phyloP scores from a whole-genome alignment of 2,888 invertebrate species.

The Lasioglossum calceatum region DNA sequence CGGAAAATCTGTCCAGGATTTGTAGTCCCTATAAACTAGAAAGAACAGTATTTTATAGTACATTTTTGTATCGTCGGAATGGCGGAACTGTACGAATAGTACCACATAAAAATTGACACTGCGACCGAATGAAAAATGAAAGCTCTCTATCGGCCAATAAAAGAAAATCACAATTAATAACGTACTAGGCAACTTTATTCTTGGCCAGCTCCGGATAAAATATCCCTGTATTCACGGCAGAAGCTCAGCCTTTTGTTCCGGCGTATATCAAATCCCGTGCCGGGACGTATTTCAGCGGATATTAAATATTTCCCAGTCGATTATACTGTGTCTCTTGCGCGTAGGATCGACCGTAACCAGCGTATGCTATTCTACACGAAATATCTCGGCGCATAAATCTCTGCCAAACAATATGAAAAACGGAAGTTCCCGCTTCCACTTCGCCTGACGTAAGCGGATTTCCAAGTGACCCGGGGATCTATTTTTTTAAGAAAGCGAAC shows the following conservation, averaged over 20 bases:
- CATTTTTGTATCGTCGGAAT: background rate
- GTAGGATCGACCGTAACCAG: slow-evolving; percentile 20
- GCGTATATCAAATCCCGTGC: slow-evolving; percentile 6
- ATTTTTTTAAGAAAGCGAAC: background rate
- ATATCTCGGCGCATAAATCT: slow-evolving; percentile 23
- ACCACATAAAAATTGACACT: background rate
- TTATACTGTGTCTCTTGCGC: slow-evolving; percentile 9
- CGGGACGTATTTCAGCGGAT: slow-evolving; percentile 10
- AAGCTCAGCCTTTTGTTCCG: slow-evolving; percentile 10
- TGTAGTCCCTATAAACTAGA: background rate
- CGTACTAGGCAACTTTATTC: background rate
- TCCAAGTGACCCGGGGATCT: background rate
- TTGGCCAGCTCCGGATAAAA: background rate
- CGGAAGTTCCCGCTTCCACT: slow-evolving; percentile 11
- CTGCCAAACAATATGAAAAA: slow-evolving; percentile 6
- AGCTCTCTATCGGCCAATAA: background rate
- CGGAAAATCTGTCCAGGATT: background rate
- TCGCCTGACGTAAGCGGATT: background rate
- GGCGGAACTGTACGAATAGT: background rate
- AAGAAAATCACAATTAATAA: slow-evolving; percentile 14
- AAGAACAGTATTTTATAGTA: background rate
- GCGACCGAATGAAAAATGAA: background rate
- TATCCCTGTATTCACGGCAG: background rate
- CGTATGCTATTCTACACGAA: background rate
- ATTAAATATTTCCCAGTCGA: slow-evolving; percentile 37